Percentiles rank a stretch among this genome's conserved stretches.
Evolutionary conservation across 2,888 invertebrate species (phyloP).

Genomic region (Alentia gelatinosa): DNA sequence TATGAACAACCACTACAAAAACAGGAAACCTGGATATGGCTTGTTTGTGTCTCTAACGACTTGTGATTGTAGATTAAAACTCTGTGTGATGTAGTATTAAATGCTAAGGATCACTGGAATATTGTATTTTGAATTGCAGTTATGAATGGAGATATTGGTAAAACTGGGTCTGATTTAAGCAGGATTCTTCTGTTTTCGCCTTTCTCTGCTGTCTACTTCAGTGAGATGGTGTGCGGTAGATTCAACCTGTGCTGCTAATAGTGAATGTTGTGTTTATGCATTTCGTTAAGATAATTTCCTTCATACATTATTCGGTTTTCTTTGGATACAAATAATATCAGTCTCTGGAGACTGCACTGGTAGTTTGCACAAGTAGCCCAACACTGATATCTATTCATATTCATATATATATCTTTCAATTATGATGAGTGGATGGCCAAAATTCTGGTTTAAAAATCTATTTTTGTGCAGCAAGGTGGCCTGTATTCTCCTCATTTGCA

Average conservation of each 20-base stretch:
- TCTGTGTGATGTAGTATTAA: constrained; percentile 8
- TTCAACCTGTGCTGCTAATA: constrained; percentile 14
- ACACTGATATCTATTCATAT: neutral
- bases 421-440: neutral
- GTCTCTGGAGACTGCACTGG: neutral
- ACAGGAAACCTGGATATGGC: no score
- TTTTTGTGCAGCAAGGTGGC: no score
- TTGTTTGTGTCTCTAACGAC: neutral
- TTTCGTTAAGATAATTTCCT: neutral
- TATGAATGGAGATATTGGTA: neutral
- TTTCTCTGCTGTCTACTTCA: neutral
- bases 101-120: neutral
- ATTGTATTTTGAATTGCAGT: neutral
- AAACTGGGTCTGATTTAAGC: neutral
- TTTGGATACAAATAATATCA: neutral
- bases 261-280: constrained; percentile 35
- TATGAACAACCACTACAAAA: no score
- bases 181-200: neutral
- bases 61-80: neutral
- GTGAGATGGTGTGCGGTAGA: neutral
- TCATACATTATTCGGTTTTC: neutral
- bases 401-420: neutral
- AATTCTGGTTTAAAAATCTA: no score
- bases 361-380: neutral
- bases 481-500: no score